These are phyloP conservation scores for Novumbra hubbsi DNA, from an alignment of 2,797 vertebrate genomes.

Conservation along the genomic window DNA sequence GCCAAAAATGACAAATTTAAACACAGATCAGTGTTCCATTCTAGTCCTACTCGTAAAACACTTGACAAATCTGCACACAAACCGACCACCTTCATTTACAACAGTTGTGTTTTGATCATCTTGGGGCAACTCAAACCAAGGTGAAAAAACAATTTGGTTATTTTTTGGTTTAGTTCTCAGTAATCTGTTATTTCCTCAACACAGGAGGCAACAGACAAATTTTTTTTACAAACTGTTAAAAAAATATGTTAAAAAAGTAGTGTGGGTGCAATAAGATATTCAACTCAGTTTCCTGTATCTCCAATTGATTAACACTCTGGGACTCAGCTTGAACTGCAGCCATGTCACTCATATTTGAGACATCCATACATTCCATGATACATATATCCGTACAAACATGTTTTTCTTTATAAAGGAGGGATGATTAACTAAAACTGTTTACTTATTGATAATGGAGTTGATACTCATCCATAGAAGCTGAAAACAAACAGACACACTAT, in stretches of 20 bases:
- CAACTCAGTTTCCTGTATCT: background rate
- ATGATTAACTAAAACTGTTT: background rate
- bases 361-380: slow-evolving; percentile 17
- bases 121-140: background rate
- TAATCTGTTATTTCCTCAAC: background rate
- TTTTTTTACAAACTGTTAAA: background rate
- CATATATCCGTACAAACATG: slow-evolving; percentile 58
- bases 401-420: slow-evolving; percentile 20
- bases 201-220: background rate
- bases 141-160: background rate
- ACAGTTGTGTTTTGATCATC: slow-evolving; percentile 41
- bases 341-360: slow-evolving; percentile 57
- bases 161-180: background rate
- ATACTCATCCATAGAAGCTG: background rate
- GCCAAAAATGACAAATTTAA: no score
- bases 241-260: background rate
- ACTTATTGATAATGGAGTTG: slow-evolving; percentile 24
- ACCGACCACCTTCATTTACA: slow-evolving; percentile 50
- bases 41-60: slow-evolving; percentile 39
- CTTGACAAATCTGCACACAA: slow-evolving; percentile 29
- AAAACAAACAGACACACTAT: background rate
- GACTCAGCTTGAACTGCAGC: slow-evolving; percentile 27
- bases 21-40: background rate
- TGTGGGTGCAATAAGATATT: background rate
- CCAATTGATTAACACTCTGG: background rate